Percentiles rank a stretch among this genome's conserved stretches.
Evolutionary conservation across 2,888 invertebrate genomes (phyloP).

Genomic region (Ephialtes manifestator): DNA sequence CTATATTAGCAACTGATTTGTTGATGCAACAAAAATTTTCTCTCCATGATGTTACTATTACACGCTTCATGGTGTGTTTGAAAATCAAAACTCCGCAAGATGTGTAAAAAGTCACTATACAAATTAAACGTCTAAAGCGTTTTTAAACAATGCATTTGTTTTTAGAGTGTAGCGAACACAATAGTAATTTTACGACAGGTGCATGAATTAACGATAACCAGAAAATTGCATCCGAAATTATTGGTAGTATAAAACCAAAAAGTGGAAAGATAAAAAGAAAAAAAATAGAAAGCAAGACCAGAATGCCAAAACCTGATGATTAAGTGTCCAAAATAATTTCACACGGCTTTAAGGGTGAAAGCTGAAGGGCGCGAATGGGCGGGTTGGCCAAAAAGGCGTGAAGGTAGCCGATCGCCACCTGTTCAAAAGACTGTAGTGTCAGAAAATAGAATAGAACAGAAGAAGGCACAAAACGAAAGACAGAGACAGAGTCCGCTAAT

Average conservation of each 20-base stretch:
- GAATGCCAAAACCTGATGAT: not conserved
- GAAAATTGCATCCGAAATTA: not conserved
- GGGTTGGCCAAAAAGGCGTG: constrained; percentile 60
- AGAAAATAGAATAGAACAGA: constrained; percentile 14
- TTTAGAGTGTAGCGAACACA: no score
- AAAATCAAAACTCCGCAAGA: no score
- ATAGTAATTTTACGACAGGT: not conserved
- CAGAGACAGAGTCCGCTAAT: constrained; percentile 44
- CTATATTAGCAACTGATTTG: no score
- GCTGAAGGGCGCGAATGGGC: constrained; percentile 36
- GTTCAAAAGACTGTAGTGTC: constrained; percentile 24
- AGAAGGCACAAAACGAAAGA: constrained; percentile 25
- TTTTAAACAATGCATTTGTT: no score
- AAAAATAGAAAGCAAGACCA: not conserved
- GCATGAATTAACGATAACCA: constrained; percentile 9
- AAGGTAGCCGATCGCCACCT: constrained; percentile 57
- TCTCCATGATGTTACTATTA: no score
- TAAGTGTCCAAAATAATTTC: constrained; percentile 33
- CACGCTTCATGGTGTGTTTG: no score
- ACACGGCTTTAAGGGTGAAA: constrained; percentile 33
- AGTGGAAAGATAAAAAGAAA: not conserved
- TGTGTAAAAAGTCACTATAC: no score
- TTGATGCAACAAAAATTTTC: no score
- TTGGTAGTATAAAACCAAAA: not conserved
- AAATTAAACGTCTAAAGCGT: no score